Evolutionary conservation across 2,797 vertebrate species (phyloP), one percentile per base, ranked within the genome.

Genomic region (Emydoidea blandingii): DNA sequence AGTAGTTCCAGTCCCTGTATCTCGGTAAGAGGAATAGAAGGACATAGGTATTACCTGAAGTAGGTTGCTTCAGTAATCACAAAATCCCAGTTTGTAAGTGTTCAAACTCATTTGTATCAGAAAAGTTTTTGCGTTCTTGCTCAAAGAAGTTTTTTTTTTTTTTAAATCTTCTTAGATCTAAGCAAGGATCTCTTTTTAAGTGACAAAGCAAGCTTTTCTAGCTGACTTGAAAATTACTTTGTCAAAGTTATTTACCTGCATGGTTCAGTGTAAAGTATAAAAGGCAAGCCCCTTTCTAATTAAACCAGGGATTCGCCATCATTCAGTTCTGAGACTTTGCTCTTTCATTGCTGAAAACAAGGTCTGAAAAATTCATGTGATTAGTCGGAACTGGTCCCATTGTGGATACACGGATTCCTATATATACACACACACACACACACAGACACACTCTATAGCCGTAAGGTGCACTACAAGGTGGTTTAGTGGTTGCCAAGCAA

Each of bases 401-500:
- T 49, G 87, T 92, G 95, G 89, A 97, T 85, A 72, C 87, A 92
- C 7, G 3, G 80, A 47, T 92, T 94, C 86, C 94, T 7, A 86
- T 44, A 44, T n/a, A n/a, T n/a, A 37, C 4, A 41, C 15, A 90
- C 49, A 84, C 87, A 78, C 90, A 86, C 10, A 94, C 93, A 93
- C 49, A 65, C 0, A 85, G 8, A 62, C 57, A 57, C 7, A 9
- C 44, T 44, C 44, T 44, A 68, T 59, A 56, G 80, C 80, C 95
- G 86, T 49, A 91, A 96, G 88, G 93, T 93, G 53, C 83, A 79
- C 87, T 81, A 34, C 12, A 34, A 16, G 14, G 27, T 62, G 88
- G 41, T 94, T 97, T 97, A 95, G 87, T 86, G 85, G 97, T 96
- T 97, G 95, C 95, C 93, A 95, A 90, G 96, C 96, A 98, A 97